These are phyloP conservation scores for Oncorhynchus nerka DNA, from an alignment of 2,113 vertebrate genomes.

Conservation along the genomic window DNA sequence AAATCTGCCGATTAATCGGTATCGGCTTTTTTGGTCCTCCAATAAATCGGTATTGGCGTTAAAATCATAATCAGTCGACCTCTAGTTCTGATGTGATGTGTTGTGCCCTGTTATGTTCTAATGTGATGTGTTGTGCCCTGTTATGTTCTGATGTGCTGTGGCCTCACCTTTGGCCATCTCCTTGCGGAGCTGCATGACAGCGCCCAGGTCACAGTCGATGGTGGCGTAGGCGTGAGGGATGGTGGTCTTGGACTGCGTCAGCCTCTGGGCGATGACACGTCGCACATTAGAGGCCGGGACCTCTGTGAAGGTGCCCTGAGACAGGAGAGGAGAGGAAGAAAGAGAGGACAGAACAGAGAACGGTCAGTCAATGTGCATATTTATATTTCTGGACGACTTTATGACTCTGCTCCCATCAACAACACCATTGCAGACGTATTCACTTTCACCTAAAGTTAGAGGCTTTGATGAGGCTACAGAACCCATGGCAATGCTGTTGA, in stretches of 20 bases:
- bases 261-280: conserved; percentile 90
- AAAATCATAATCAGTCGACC: no score
- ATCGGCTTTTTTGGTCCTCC: no score
- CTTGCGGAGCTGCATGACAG: conserved; percentile 83
- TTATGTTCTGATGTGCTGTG: no score
- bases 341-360: not conserved
- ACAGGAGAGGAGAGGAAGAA: not conserved
- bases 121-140: no score
- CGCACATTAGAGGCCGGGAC: conserved; percentile 88
- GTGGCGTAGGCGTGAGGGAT: conserved; percentile 92
- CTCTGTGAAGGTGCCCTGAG: conserved; percentile 89
- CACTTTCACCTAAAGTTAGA: not conserved
- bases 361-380: not conserved
- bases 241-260: conserved; percentile 91
- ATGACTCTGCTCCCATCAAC: not conserved
- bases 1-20: no score
- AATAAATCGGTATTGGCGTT: no score
- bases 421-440: not conserved
- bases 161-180: conserved; percentile 83
- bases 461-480: not conserved
- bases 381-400: not conserved
- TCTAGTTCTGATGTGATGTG: no score
- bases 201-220: conserved; percentile 87
- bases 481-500: not conserved
- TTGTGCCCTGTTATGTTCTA: no score